Base-by-base conservation (phyloP, 2,113 vertebrate species). In the Apus apus region DNA sequence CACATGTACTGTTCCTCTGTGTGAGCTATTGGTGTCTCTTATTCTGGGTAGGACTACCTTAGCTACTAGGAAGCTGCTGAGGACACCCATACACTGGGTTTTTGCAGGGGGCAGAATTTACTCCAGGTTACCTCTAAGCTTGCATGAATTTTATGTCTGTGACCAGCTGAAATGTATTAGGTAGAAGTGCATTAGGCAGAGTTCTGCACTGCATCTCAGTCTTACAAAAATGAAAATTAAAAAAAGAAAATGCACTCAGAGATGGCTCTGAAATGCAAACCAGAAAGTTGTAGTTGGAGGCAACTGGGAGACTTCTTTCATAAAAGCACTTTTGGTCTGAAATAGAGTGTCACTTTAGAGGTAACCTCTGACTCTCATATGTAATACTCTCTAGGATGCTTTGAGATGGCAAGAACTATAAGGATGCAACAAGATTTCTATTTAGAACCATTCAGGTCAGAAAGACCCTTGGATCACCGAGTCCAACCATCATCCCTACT, bases 21-120 rank as follows among this genome's bases (percentile, higher is more conserved):
- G 3, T 43, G 65, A 81, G 15, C 8, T 76, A 5, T 5, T 40
- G 30, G 22, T 60, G 9, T 34, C 5, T n/a, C 25, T 92, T 25
- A 32, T 26, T 65, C 32, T 75, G 50, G 9, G 25, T 34, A 1
- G 8, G 13, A 30, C 15, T 87, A 6, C 8, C 13, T 54, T 36
- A 61, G 6, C 17, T 60, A 23, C 23, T 15, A 25, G 38, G 6
- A 76, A 51, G 8, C 11, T 48, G 23, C 38, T 61, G 76, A 56
- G 43, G 68, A 21, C 11, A 58, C 17, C 36, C n/a, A n/a, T 23
- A 45, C 9, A 50, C 13, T 2, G 11, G 0, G 2, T 1, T 3
- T 72, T 80, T 80, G 30, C 11, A 38, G 53, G 22, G 32, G 12
- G 19, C 30, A 73, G 21, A 56, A 4, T 5, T 76, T 58, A 32